Base-by-base conservation (phyloP, 2,888 invertebrate species). In the Seladonia tumulorum region DNA sequence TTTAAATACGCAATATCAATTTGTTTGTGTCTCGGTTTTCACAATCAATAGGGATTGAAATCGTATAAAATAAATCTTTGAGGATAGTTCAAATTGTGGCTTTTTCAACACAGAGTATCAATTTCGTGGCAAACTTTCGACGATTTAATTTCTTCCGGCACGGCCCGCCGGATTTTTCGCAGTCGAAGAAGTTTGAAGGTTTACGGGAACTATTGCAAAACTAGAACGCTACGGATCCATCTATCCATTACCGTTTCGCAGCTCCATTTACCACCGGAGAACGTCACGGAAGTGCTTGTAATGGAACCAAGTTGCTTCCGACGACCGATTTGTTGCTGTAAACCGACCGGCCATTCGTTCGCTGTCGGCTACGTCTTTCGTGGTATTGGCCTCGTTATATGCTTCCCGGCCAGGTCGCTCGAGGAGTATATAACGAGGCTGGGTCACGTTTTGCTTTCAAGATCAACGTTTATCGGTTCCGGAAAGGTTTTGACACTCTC, bases 231-330 rank as follows among this genome's bases (percentile, higher is more conserved):
- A 77, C 22, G 70, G 57, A 39, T 74, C 72, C 60, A 63, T 74
- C 74, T 63, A 82, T 84, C 83, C 77, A 84, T 84, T 82, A 82
- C 60, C 70, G 79, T 74, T 45, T 73, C 60, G 74, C 47, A 53
- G 72, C 70, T 74, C 73, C 81, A 77, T 81, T 81, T 57, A 76
- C 57, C 63, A 22, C 18, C 39, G 68, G 39, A 8, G 68, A 81
- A 72, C 80, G 80, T 76, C 76, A 53, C 72, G 72, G 77, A 72
- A 53, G 77, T 35, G 81, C 39, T 39, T 35, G 39, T 79, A 53
- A 68, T 60, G 74, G 74, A 74, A 70, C 79, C 35, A 22, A 39
- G 68, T 39, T 35, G 60, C 49, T 57, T 68, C 49, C 35, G 77
- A 57, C 68, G 72, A 74, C 73, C 83, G 72, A 83, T 83, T 82